Evolutionary conservation across 2,888 invertebrate species (phyloP).

Genomic region (Andrena bucephala): DNA sequence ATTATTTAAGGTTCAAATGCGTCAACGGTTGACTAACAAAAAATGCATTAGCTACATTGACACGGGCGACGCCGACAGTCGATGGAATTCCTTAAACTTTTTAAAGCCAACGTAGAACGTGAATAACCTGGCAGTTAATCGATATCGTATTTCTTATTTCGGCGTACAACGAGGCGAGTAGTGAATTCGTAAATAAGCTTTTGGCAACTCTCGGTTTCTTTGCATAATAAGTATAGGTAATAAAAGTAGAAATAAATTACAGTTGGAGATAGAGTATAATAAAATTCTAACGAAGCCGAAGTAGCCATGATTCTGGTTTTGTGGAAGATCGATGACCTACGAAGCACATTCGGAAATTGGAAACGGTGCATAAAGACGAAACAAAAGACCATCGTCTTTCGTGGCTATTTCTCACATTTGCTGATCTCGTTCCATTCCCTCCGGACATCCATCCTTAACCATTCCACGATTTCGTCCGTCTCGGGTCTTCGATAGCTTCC

Average conservation of each 20-base stretch:
- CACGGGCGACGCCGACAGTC: neutral
- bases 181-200: neutral
- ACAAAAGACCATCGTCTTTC: constrained; percentile 51
- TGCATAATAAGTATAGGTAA: neutral
- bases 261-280: neutral
- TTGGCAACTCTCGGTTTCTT: neutral
- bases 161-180: neutral
- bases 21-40: neutral
- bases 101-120: neutral
- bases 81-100: neutral
- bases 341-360: constrained; percentile 18
- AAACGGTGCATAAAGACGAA: constrained; percentile 51
- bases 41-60: neutral
- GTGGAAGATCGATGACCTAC: constrained; percentile 67
- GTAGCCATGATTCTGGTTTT: neutral
- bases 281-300: neutral
- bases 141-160: neutral
- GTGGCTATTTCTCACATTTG: constrained; percentile 16
- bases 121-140: neutral
- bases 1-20: neutral
- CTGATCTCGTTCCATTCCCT: constrained; percentile 23
- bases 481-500: constrained; percentile 4
- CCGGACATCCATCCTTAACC: constrained; percentile 49
- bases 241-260: neutral
- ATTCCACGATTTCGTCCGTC: constrained; percentile 45